Base-by-base conservation (phyloP, 2,888 invertebrate genomes). In the Euplagia quadripunctaria region DNA sequence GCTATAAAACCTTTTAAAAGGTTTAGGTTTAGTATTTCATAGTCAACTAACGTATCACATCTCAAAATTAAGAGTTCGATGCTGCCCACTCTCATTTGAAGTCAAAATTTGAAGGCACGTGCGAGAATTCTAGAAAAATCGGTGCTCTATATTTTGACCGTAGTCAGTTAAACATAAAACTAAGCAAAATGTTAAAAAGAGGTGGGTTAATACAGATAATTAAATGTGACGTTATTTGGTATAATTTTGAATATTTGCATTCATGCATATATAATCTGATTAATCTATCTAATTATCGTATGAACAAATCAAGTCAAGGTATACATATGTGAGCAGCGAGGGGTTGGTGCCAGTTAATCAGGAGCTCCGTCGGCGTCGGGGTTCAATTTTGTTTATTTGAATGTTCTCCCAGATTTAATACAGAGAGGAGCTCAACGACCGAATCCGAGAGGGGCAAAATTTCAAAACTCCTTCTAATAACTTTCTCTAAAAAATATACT, bases 341-440 rank as follows among this genome's bases (percentile, higher is more conserved):
- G 77, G 77, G 74, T 70, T 75, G 67, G 74, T 72, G 71, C 72
- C 85, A 85, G 87, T 90, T 89, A 90, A 90, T 91, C 89, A 88
- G 86, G 68, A 76, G 70, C 68, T 75, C 67, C 75, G 78, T 79
- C 76, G 71, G 74, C 66, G 82, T 77, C 81, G 85, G 83, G 85
- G 87, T 83, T 85, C 82, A 80, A 85, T 88, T 88, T 89, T 88
- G 88, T 90, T 90, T 89, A 90, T 90, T 89, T 85, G 86, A 85
- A 80, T 86, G 87, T 84, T 82, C 81, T 77, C 75, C 73, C 83
- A 85, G 86, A 90, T 90, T 89, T 90, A 90, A 83, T 85, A 81
- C 72, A 82, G 75, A 80, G 83, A 78, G 79, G 82, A 82, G 83
- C 81, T 83, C 86, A 88, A 87, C 88, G 84, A 87, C 82, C 86